phyloP scores from a whole-genome alignment of 2,113 vertebrate species.

The Phylloscopus whistleri region DNA sequence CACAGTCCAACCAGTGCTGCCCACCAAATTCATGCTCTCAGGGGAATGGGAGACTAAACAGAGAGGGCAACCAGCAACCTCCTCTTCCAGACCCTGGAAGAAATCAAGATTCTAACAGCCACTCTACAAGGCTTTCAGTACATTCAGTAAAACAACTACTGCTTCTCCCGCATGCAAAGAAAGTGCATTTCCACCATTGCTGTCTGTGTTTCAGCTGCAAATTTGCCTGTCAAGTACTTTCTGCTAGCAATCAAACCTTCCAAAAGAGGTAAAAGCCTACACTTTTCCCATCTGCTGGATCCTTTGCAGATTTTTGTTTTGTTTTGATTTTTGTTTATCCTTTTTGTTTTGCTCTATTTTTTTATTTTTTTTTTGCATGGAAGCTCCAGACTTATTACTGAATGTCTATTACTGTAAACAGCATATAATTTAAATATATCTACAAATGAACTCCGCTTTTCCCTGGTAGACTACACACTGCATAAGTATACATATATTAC shows the following conservation, averaged over 20 bases:
- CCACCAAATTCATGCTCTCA: background rate
- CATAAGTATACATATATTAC: background rate
- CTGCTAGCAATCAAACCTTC: background rate
- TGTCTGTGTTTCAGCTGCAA: background rate
- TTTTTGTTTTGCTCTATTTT: background rate
- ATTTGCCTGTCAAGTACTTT: background rate
- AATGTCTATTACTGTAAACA: background rate
- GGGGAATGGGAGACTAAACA: background rate
- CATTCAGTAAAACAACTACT: background rate
- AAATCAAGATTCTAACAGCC: background rate
- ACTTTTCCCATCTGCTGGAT: background rate
- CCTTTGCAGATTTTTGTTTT: background rate
- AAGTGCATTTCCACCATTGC: background rate
- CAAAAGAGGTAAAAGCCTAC: background rate
- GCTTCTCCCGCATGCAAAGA: background rate
- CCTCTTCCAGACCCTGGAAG: background rate
- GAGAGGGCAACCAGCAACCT: background rate
- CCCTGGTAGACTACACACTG: slow-evolving; percentile 5
- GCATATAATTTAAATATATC: slow-evolving; percentile 13
- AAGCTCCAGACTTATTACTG: background rate
- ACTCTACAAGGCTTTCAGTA: background rate
- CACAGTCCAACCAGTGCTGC: no score
- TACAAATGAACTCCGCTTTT: slow-evolving; percentile 25
- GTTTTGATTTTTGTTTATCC: background rate
- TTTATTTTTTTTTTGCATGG: background rate